These are phyloP conservation scores for Heliothis virescens DNA, from an alignment of 1,140 invertebrate genomes.

Conservation along the genomic window DNA sequence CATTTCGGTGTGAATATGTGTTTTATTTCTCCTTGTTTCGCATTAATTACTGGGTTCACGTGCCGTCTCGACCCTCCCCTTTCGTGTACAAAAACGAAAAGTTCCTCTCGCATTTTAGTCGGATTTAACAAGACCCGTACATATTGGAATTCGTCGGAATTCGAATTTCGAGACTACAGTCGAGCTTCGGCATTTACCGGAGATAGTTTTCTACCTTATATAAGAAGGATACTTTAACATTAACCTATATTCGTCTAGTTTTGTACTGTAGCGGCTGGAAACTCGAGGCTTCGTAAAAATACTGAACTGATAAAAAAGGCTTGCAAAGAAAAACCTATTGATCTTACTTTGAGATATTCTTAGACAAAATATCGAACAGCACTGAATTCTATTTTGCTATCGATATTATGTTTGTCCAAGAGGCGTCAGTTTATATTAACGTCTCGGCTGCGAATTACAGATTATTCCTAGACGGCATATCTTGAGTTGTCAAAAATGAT, in stretches of 20 bases:
- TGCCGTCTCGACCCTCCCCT: slow-evolving; percentile 48
- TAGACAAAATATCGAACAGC: background rate
- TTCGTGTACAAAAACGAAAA: slow-evolving; percentile 60
- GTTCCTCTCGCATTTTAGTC: slow-evolving; percentile 49
- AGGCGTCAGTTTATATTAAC: too few relatives aligned
- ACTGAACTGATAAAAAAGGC: background rate
- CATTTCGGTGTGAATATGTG: slow-evolving; percentile 56
- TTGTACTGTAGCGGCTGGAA: background rate
- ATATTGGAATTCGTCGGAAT: slow-evolving; percentile 52
- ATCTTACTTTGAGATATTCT: background rate
- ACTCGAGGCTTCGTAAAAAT: background rate
- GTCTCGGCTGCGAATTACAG: background rate
- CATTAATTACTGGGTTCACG: slow-evolving; percentile 64
- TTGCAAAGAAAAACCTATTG: background rate
- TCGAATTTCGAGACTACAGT: slow-evolving; percentile 46
- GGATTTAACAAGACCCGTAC: slow-evolving; percentile 54
- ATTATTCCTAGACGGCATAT: background rate
- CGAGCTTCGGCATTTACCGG: slow-evolving; percentile 24
- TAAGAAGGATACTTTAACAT: slow-evolving; percentile 9
- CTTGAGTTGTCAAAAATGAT: background rate
- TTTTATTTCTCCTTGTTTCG: slow-evolving; percentile 66
- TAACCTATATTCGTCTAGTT: background rate
- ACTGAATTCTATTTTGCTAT: background rate
- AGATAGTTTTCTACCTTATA: slow-evolving; percentile 33
- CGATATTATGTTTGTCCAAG: background rate